Conservation (phyloP, 2,888 invertebrate species). For the Clusia tigrina region DNA sequence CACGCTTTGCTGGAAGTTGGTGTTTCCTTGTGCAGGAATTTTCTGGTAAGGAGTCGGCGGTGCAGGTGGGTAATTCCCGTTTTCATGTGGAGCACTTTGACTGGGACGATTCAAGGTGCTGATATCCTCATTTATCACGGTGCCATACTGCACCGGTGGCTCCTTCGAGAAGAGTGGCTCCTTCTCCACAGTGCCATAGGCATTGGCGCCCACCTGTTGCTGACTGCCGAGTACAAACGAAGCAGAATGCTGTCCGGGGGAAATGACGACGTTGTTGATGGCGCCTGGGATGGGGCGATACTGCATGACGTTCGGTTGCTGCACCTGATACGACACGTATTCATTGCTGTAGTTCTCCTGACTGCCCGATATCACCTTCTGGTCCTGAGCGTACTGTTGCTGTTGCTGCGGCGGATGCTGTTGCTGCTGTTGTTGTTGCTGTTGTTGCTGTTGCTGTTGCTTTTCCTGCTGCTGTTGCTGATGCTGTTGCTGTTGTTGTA, state of each 20-base stretch:
- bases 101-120: constrained; percentile 45
- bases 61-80: neutral
- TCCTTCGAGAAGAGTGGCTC: constrained; percentile 65
- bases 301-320: constrained; percentile 62
- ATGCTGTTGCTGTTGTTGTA: constrained; percentile 22
- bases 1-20: constrained; percentile 47
- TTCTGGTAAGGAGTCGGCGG: constrained; percentile 6
- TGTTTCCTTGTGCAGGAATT: constrained; percentile 31
- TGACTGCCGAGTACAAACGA: constrained; percentile 73
- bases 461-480: constrained; percentile 19
- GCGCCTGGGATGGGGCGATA: constrained; percentile 65
- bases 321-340: constrained; percentile 63
- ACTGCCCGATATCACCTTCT: constrained; percentile 42
- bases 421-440: constrained; percentile 20
- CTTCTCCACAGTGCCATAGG: constrained; percentile 66
- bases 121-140: constrained; percentile 58
- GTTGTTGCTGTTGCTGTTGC: constrained; percentile 17
- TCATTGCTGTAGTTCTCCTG: constrained; percentile 56
- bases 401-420: constrained; percentile 9
- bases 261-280: constrained; percentile 72
- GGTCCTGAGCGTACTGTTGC: constrained; percentile 31
- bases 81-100: constrained; percentile 40
- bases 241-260: constrained; percentile 72
- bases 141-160: constrained; percentile 58
- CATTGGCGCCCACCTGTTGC: constrained; percentile 67